Base-by-base conservation (phyloP, 2,888 invertebrate genomes). In the Cheilosia urbana region DNA sequence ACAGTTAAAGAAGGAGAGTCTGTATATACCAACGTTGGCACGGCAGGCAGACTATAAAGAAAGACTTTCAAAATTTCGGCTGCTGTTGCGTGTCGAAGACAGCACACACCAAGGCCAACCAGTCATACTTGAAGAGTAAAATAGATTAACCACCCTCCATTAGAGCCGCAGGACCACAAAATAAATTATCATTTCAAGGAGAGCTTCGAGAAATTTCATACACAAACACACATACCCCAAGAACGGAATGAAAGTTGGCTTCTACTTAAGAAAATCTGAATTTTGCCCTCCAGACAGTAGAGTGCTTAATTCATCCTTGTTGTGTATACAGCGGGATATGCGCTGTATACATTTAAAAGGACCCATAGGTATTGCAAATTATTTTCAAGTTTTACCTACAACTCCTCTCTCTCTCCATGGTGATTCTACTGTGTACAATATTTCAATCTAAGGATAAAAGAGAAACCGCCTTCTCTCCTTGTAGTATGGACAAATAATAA, bases 121-220 rank as follows among this genome's bases (percentile, higher is more conserved):
- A 78, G 77, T 72, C 82, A 78, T 83, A 83, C 78, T 83, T 77
- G 69, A 78, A 78, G 24, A 51, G 83, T 69, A 83, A 83, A 83
- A 83, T 83, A 83, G 83, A 83, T 83, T 79, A 83, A 83, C 83
- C 83, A 83, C 79, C 79, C 83, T 78, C 83, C 79, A 83, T 83
- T 83, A 83, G 83, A 83, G 83, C 83, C 79, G 66, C 78, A 83
- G 68, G 66, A 83, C 83, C 83, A 62, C 83, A 83, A 83, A 83
- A 83, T 83, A 83, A 83, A 83, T 83, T 83, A 83, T 83, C 83
- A 83, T 83, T 83, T 83, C 63, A 72, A 51, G 76, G 57, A 68
- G 57, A 81, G 71, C 76, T 69, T 49, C 42, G 9, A 3, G 30
- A 76, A 68, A 47, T 62, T 55, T 60, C 30, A n/a, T 42, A 69